Evolutionary conservation across 1,140 invertebrate genomes (phyloP), one percentile per base, ranked within the genome.

Genomic region (Drosophila navojoa): DNA sequence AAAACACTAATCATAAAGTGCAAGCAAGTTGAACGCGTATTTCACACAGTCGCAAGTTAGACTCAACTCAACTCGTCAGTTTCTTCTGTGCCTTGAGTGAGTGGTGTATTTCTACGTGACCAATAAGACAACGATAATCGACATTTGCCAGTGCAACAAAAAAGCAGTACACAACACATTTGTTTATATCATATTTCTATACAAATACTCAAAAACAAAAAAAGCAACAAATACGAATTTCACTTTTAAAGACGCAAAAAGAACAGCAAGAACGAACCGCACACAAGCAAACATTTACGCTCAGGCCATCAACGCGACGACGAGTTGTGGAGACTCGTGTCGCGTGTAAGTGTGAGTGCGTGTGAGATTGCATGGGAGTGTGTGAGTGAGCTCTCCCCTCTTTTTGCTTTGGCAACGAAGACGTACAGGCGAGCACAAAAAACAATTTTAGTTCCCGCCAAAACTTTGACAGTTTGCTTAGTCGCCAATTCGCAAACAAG

Each of bases 381-480:
- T 58, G 63, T 79, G 72, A 50, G 81, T 87, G 71, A 81, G 70
- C 40, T 79, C 62, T 62, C 79, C 76, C 79, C 59, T 64, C 55
- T 71, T 81, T 29, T 54, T 66, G 25, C 58, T 16, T 73, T 66
- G 72, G 71, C 67, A 60, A 44, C 49, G 50, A 63, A 57, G 40
- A 74, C 71, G 72, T 75, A 75, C 72, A 75, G 72, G 67, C 71
- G 58, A 58, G 58, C 59, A 54, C 67, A 75, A 35, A 78, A 84
- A 81, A 84, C 76, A 73, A 79, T 90, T 90, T 90, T 90, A 82
- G 87, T 29, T 29, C 27, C 27, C 87, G 87, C 79, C 77, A 90
- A 90, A 90, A 84, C 13, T 90, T 90, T 90, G 87, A 90, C 87
- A 71, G 74, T 81, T 90, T 71, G 77, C 58, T 90, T 81, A 64